phyloP scores from a whole-genome alignment of 2,797 vertebrate species.

The Bucorvus abyssinicus region DNA sequence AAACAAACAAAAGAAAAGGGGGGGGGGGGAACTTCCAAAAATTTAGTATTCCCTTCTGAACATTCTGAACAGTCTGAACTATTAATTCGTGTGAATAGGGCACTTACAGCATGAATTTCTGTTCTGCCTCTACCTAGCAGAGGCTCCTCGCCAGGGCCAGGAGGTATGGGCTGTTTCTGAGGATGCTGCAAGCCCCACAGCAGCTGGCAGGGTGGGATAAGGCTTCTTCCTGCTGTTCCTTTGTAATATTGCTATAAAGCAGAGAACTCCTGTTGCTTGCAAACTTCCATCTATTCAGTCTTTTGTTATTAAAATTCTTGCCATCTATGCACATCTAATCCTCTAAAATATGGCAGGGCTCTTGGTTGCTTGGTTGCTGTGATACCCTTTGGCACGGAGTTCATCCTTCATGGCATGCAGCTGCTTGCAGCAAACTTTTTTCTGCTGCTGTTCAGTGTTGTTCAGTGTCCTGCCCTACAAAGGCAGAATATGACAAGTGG shows the following conservation, averaged over 20 bases:
- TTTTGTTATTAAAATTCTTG: conserved; percentile 37
- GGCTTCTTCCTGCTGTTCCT: neutral
- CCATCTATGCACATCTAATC: neutral
- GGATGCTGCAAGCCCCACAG: neutral
- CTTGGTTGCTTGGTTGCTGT: neutral
- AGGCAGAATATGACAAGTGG: rapidly evolving
- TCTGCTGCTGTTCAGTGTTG: neutral
- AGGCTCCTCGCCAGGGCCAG: neutral
- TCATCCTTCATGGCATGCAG: rapidly evolving
- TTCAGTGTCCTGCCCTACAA: neutral
- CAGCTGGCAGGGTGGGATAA: neutral
- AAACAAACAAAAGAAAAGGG: neutral
- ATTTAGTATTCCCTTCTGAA: neutral
- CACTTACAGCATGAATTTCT: neutral
- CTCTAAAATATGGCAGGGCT: neutral
- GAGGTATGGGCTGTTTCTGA: neutral
- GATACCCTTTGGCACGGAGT: neutral
- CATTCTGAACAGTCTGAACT: neutral
- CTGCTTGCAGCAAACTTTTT: neutral
- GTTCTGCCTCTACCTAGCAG: neutral
- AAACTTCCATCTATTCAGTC: neutral
- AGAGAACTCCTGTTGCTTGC: neutral
- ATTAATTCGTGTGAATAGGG: rapidly evolving
- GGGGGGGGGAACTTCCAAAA: neutral
- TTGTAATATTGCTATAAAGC: neutral